Evolutionary conservation across 2,113 vertebrate species (phyloP).

Genomic region (Vicugna pacos): DNA sequence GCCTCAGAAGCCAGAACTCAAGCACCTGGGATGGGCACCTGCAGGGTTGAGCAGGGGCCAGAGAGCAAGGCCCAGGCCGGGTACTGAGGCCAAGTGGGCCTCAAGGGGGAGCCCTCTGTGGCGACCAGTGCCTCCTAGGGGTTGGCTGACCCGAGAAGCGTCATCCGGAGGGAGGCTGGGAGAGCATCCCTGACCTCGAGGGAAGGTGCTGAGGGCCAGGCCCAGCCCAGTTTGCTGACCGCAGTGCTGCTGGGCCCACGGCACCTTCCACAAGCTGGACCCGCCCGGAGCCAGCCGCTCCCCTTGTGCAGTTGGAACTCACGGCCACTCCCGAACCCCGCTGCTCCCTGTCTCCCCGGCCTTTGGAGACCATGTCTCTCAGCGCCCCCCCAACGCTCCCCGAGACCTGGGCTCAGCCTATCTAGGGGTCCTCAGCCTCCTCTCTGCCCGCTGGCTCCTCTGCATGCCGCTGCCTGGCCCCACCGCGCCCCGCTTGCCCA

Average conservation of each 20-base stretch:
- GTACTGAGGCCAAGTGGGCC: neutral
- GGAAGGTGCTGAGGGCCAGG: neutral
- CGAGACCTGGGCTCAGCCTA: neutral
- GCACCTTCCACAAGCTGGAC: neutral
- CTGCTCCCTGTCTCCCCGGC: neutral
- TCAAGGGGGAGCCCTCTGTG: neutral
- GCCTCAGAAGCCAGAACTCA: neutral
- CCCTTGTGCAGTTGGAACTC: too few species aligned
- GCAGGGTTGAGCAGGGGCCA: too few species aligned
- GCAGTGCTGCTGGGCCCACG: neutral
- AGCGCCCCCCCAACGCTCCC: too few species aligned
- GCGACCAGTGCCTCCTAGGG: neutral
- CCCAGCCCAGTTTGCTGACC: neutral
- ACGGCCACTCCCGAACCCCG: too few species aligned
- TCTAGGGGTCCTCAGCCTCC: neutral
- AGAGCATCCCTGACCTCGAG: neutral
- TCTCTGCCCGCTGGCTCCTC: neutral
- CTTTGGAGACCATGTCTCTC: neutral
- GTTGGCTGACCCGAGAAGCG: neutral
- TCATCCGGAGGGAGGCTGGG: neutral
- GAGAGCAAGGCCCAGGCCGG: neutral
- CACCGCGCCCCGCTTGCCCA: neutral
- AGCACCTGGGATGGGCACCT: fast-evolving
- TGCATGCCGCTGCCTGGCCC: neutral
- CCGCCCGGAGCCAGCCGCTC: neutral